These are phyloP conservation scores for Thymelicus sylvestris DNA, from an alignment of 2,888 invertebrate species.

Conservation along the genomic window DNA sequence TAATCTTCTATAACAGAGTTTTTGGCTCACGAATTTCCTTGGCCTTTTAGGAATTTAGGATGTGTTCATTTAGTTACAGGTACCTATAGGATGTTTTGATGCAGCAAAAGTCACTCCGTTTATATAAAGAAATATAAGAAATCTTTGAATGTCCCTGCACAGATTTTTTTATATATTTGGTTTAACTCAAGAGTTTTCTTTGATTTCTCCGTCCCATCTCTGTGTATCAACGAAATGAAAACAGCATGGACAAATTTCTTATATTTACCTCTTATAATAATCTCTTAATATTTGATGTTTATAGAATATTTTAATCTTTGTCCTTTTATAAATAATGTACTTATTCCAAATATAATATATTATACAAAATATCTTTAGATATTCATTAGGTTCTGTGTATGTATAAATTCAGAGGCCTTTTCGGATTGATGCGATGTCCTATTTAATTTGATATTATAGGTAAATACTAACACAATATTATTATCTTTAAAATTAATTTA, in stretches of 20 bases:
- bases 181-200: background rate
- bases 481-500: too few species aligned
- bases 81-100: slow-evolving; percentile 50
- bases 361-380: slow-evolving; percentile 50
- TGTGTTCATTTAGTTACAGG: too few species aligned
- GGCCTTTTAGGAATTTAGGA: too few species aligned
- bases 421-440: slow-evolving; percentile 39
- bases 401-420: slow-evolving; percentile 48
- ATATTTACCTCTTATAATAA: background rate
- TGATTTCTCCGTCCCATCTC: background rate
- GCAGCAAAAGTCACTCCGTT: slow-evolving; percentile 1
- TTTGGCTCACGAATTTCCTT: too few species aligned
- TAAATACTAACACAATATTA: too few species aligned
- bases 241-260: background rate
- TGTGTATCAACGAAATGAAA: slow-evolving; percentile 5
- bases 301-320: slow-evolving; percentile 54
- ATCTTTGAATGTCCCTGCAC: background rate
- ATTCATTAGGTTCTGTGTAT: slow-evolving; percentile 60
- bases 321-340: slow-evolving; percentile 61
- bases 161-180: background rate
- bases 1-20: too few species aligned
- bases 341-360: slow-evolving; percentile 53
- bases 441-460: too few species aligned
- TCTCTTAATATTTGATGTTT: slow-evolving; percentile 51
- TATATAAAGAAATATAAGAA: background rate